Conservation (phyloP, 2,888 invertebrate species). For the Spodoptera exigua region DNA sequence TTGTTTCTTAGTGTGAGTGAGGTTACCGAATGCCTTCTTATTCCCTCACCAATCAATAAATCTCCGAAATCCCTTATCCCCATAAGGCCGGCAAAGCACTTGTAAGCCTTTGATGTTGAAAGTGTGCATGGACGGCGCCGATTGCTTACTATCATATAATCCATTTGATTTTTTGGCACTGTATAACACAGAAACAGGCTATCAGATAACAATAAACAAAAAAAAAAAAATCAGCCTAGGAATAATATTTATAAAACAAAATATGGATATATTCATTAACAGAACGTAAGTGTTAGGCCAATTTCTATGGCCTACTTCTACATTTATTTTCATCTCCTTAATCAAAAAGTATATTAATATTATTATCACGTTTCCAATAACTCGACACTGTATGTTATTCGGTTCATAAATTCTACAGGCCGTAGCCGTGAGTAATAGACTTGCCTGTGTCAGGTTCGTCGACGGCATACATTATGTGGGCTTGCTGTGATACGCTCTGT, state of each 20-base stretch:
- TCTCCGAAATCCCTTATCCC: too few species aligned
- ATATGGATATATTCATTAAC: conserved; percentile 16
- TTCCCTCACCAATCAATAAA: too few species aligned
- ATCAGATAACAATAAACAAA: too few species aligned
- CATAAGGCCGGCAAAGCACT: too few species aligned
- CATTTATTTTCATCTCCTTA: conserved; percentile 27
- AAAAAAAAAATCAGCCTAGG: too few species aligned
- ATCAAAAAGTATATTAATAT: conserved; percentile 68
- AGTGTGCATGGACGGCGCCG: too few species aligned
- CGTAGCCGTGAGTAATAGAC: conserved; percentile 80
- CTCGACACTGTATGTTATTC: conserved; percentile 78
- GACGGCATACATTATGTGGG: conserved; percentile 80
- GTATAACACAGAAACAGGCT: too few species aligned
- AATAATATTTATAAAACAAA: background rate
- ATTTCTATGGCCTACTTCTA: conserved; percentile 6
- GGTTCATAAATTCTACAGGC: conserved; percentile 82
- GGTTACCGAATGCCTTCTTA: too few species aligned
- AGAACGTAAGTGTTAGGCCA: background rate
- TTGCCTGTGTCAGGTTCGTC: conserved; percentile 78
- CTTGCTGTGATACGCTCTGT: conserved; percentile 65
- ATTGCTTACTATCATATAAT: too few species aligned
- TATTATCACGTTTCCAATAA: conserved; percentile 86
- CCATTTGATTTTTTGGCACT: too few species aligned
- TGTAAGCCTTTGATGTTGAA: too few species aligned
- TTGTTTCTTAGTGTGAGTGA: too few species aligned